A percentile compares a stretch with the other conserved stretches of the same genome.
phyloP scores from a whole-genome alignment of 2,797 vertebrate species.

The Propithecus deckenii region DNA sequence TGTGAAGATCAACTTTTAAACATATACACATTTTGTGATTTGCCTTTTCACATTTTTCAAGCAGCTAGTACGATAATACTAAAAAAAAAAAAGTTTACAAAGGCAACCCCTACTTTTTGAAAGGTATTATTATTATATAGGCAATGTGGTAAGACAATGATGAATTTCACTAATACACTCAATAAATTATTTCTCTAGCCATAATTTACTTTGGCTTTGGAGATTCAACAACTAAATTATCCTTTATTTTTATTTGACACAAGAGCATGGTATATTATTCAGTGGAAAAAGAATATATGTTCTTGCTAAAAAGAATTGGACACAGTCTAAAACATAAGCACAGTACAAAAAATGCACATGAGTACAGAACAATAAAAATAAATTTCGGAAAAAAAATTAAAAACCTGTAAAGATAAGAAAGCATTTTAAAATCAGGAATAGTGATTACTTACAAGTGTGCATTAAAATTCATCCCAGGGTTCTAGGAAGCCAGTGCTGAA shows the following conservation, averaged over 20 bases:
- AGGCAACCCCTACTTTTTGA: constrained; percentile 3
- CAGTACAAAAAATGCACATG: not conserved
- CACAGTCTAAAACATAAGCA: constrained; percentile 24
- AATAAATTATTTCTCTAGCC: constrained; percentile 16
- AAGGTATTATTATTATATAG: constrained; percentile 3
- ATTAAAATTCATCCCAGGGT: not conserved
- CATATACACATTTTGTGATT: not conserved
- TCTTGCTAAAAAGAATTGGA: constrained; percentile 22
- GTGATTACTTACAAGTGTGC: not conserved
- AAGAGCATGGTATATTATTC: not conserved
- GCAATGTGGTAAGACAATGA: not conserved
- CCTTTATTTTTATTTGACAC: constrained; percentile 34
- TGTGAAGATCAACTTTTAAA: constrained; percentile 62
- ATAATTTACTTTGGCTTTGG: constrained; percentile 38
- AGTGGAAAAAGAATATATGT: not conserved
- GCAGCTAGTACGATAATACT: not conserved
- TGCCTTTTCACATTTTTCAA: constrained; percentile 55
- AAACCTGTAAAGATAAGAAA: not conserved
- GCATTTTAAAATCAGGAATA: not conserved
- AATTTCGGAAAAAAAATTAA: not conserved
- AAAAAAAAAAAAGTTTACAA: constrained; percentile 30
- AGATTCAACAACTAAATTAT: constrained; percentile 37
- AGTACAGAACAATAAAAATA: not conserved
- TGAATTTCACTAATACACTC: not conserved
- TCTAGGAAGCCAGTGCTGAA: not conserved